These are phyloP conservation scores for Sus scrofa DNA, from an alignment of 2,113 vertebrate genomes.

Conservation along the genomic window T2T-Sscrofa CM000824.6:203519501-203520000, in stretches of 20 bases:
- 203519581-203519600: background rate
- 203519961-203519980: too few relatives aligned
- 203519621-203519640: background rate
- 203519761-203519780: background rate
- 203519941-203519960: too few relatives aligned
- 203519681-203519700: background rate
- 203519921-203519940: too few relatives aligned
- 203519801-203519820: background rate
- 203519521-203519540: background rate
- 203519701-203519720: background rate
- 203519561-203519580: background rate
- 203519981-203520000: too few relatives aligned
- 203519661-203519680: background rate
- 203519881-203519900: background rate
- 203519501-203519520: background rate
- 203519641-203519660: background rate
- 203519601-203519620: background rate
- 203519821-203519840: background rate
- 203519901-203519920: too few relatives aligned
- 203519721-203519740: background rate
- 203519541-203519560: background rate
- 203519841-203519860: background rate
- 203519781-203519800: background rate
- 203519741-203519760: background rate
- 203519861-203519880: background rate